A percentile compares a stretch with the other conserved stretches of the same genome.
phyloP scores from a whole-genome alignment of 2,797 vertebrate genomes.

The Fringilla coelebs region DNA sequence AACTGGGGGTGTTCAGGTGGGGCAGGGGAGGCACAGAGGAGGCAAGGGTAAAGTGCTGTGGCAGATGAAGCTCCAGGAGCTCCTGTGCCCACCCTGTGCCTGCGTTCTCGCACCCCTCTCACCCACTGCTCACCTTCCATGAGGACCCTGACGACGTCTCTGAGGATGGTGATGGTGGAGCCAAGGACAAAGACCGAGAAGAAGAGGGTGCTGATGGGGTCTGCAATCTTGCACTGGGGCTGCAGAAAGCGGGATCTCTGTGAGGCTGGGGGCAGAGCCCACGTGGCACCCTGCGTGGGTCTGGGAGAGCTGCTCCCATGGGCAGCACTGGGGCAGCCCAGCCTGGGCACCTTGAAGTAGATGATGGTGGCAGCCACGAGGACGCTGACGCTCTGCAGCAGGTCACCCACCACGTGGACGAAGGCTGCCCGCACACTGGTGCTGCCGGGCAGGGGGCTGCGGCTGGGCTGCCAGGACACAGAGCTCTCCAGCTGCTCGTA shows the following conservation, averaged over 20 bases:
- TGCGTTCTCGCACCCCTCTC: fast-evolving
- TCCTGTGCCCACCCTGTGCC: neutral
- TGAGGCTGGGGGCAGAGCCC: neutral
- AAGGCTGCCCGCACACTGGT: constrained; percentile 93
- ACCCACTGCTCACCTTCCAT: constrained; percentile 85
- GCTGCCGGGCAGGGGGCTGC: constrained; percentile 78
- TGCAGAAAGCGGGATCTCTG: constrained; percentile 52
- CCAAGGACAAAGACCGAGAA: constrained; percentile 93
- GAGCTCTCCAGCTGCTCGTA: constrained; percentile 86
- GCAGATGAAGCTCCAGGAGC: neutral
- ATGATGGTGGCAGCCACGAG: constrained; percentile 90
- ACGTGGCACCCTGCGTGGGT: fast-evolving
- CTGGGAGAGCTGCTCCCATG: neutral
- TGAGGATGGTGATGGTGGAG: constrained; percentile 90
- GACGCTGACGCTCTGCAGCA: constrained; percentile 94
- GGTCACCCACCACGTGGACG: constrained; percentile 92
- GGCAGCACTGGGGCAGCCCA: neutral
- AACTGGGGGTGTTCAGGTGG: too few species aligned
- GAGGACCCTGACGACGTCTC: constrained; percentile 90
- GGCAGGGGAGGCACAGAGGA: neutral
- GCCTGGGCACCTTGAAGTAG: constrained; percentile 87
- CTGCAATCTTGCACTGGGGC: constrained; percentile 94
- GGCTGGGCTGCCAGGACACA: constrained; percentile 56
- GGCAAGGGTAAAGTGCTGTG: neutral
- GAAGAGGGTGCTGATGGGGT: constrained; percentile 95